Evolutionary conservation across 2,797 vertebrate genomes (phyloP).

Genomic region (Carapus acus): DNA sequence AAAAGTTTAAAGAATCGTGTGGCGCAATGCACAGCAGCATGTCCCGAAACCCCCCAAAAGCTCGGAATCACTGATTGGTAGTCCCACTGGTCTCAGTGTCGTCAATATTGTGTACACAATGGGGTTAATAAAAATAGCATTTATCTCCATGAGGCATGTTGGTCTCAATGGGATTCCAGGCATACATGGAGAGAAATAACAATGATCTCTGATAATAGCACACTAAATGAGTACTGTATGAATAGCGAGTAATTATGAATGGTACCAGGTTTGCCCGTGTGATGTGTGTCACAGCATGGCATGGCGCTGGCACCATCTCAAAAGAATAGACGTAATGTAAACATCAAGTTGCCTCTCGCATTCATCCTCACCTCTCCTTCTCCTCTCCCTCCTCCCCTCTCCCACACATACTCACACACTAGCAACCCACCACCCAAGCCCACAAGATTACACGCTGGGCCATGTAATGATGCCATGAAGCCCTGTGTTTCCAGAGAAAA

Average conservation of each 20-base stretch:
- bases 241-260: constrained; percentile 66
- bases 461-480: constrained; percentile 54
- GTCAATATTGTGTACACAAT: constrained; percentile 62
- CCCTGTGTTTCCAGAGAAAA: constrained; percentile 41
- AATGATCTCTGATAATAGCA: constrained; percentile 70
- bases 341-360: constrained; percentile 49
- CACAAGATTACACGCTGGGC: constrained; percentile 30
- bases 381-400: neutral
- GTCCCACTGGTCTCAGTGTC: constrained; percentile 49
- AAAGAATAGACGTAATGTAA: constrained; percentile 59
- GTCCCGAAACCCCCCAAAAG: too few relatives aligned
- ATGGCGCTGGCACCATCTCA: constrained; percentile 53
- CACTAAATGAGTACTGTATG: constrained; percentile 62
- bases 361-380: neutral
- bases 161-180: constrained; percentile 59
- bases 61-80: constrained; percentile 60
- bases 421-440: constrained; percentile 9
- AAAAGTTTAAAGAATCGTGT: too few relatives aligned
- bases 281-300: constrained; percentile 63
- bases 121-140: constrained; percentile 66
- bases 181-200: constrained; percentile 62
- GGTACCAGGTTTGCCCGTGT: constrained; percentile 56
- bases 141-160: constrained; percentile 60
- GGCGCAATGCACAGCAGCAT: too few relatives aligned
- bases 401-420: constrained; percentile 5